These are phyloP conservation scores for Calameuta pallipes DNA, from an alignment of 2,888 invertebrate genomes.

Conservation along the genomic window DNA sequence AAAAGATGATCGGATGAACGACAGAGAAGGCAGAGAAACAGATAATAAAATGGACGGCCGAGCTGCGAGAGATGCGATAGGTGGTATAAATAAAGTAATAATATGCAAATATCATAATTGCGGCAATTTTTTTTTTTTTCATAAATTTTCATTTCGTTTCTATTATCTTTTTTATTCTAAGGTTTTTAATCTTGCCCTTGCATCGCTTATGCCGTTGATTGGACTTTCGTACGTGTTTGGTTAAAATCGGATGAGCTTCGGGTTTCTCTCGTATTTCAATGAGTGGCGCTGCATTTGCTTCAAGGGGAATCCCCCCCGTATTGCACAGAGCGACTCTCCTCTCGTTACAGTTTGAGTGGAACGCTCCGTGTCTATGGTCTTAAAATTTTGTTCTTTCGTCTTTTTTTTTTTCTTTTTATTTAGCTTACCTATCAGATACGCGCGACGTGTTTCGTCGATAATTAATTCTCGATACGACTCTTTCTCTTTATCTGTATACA, in stretches of 20 bases:
- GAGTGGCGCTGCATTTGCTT: too few species aligned
- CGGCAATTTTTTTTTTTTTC: background rate
- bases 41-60: conserved; percentile 22
- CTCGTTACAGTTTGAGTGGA: too few species aligned
- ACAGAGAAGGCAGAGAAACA: conserved; percentile 12
- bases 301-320: too few species aligned
- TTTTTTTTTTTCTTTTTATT: conserved; percentile 12
- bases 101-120: too few species aligned
- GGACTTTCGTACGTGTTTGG: too few species aligned
- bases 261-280: too few species aligned
- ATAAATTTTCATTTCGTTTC: conserved; percentile 17
- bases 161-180: conserved; percentile 7
- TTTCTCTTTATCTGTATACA: conserved; percentile 34
- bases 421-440: conserved; percentile 18
- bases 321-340: too few species aligned
- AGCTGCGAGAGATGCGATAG: conserved; percentile 34
- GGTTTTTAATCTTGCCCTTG: conserved; percentile 12
- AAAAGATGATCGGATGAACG: too few species aligned
- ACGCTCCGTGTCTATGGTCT: conserved; percentile 14
- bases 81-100: conserved; percentile 7
- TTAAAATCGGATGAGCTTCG: too few species aligned
- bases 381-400: conserved; percentile 7
- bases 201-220: too few species aligned
- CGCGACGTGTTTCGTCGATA: conserved; percentile 8
- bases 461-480: conserved; percentile 1